Evolutionary conservation across 2,888 invertebrate species (phyloP).

Genomic region (Toxonevra muliebris): DNA sequence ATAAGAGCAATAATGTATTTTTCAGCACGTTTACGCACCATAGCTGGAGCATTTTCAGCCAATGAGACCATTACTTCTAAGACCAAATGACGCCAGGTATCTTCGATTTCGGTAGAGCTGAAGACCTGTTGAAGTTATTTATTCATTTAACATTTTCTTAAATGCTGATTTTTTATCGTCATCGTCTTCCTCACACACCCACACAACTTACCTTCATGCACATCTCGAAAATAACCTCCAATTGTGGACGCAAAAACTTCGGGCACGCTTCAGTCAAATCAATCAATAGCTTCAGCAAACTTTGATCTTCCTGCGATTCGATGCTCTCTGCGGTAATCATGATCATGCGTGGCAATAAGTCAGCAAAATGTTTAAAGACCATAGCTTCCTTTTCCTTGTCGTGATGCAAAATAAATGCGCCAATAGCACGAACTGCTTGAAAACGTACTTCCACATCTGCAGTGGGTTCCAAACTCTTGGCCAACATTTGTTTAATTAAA

Average conservation of each 20-base stretch:
- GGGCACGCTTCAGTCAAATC: conserved; percentile 94
- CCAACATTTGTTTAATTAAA: conserved; percentile 94
- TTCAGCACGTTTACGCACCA: conserved; percentile 91
- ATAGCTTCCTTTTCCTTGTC: conserved; percentile 84
- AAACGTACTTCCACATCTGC: conserved; percentile 78
- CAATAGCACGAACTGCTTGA: conserved; percentile 85
- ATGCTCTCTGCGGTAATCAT: conserved; percentile 81
- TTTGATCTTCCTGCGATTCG: conserved; percentile 86
- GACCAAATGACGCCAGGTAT: conserved; percentile 88
- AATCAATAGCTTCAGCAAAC: conserved; percentile 90
- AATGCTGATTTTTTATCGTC: neutral
- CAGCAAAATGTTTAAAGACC: conserved; percentile 87
- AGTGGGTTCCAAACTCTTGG: conserved; percentile 80
- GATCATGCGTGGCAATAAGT: conserved; percentile 82
- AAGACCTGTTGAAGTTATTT: conserved; percentile 61
- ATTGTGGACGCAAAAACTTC: conserved; percentile 88
- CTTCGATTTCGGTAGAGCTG: conserved; percentile 75
- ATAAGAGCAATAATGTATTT: conserved; percentile 84
- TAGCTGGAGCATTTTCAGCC: conserved; percentile 94
- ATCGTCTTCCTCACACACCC: neutral
- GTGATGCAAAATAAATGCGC: conserved; percentile 89
- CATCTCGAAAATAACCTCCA: conserved; percentile 86
- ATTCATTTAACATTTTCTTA: neutral
- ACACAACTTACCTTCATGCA: conserved; percentile 74
- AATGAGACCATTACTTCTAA: conserved; percentile 84